Base-by-base conservation (phyloP, 1,140 invertebrate genomes). In the Hirudo medicinalis region DNA sequence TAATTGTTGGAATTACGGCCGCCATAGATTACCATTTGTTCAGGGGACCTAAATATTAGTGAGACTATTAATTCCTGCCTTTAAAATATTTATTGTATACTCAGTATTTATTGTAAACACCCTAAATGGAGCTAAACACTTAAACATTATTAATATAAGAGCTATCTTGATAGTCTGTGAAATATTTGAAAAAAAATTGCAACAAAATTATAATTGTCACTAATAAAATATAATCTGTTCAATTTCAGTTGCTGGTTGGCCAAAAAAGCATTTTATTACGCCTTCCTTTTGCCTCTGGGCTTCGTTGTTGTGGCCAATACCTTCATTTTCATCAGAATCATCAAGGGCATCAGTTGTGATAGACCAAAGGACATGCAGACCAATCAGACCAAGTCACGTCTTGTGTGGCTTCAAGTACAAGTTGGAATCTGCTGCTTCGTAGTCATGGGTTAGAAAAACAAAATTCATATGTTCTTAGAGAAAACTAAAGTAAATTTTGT, bases 401-500 rank as follows among this genome's bases (percentile, higher is more conserved):
- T 80, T 19, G 76, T 78, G 11, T 76, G 81, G 54, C 79, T 78
- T 11, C 81, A 82, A 69, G 72, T 83, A 15, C 79, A 81, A 53
- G 82, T 82, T 25, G 81, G 80, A n/a, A 75, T 83, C 36, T 80
- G 80, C 22, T 79, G 81, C 63, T 83, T 83, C 75, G 76, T 83
- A 25, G 72, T 84, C 8, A 74, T 81, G 49, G 81, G 83, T 80
- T 69, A 74, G 75, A 9, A 49, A 3, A 6, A 36, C 32, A 36
- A 36, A 36, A 3, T 36, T 36, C 2, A 36, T 36, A 6, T 3
- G 32, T 36, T 36, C 2, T 36, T 36, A 6, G 32, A 36, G 32
- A 36, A 36, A 36, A 36, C 6, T 3, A 36, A 36, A 36, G 32
- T 36, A 36, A 36, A 36, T 36, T 2, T 36, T 3, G 32, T 36